Percentiles rank a stretch among this genome's conserved stretches.
These are phyloP conservation scores for Rhysida immarginata DNA, from an alignment of 1,140 invertebrate genomes.

Conservation along the genomic window DNA sequence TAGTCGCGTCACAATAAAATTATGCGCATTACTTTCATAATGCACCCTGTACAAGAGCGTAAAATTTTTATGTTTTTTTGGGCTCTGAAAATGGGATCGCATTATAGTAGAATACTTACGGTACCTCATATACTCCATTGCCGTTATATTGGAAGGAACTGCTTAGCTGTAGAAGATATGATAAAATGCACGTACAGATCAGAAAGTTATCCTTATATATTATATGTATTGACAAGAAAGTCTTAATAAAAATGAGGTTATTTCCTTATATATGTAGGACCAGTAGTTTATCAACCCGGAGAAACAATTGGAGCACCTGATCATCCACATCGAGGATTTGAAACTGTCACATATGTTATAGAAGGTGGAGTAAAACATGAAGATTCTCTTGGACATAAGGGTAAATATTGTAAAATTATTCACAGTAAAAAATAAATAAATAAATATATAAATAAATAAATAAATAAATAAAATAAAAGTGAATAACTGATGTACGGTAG, in stretches of 20 bases:
- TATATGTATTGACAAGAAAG: neutral
- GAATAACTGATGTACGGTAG: too few species aligned
- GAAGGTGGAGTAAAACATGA: constrained; percentile 27
- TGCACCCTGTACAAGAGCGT: too few species aligned
- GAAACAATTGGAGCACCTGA: constrained; percentile 29
- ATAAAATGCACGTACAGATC: neutral
- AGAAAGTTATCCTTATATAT: neutral
- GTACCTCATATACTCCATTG: neutral
- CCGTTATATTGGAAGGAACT: neutral
- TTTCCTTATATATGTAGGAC: constrained; percentile 7
- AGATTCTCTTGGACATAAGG: constrained; percentile 31
- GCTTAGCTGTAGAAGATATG: neutral
- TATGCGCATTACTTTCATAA: too few species aligned
- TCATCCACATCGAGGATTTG: constrained; percentile 36
- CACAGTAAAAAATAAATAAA: too few species aligned
- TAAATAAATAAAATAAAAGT: too few species aligned
- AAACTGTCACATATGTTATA: constrained; percentile 33
- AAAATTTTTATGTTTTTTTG: neutral
- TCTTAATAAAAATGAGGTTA: neutral
- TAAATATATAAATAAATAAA: too few species aligned
- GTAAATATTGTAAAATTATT: too few species aligned
- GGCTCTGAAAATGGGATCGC: too few species aligned
- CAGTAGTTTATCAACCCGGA: constrained; percentile 8
- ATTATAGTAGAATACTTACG: too few species aligned
- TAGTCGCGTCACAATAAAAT: too few species aligned